A percentile compares a stretch with the other conserved stretches of the same genome.
These are phyloP conservation scores for Danio choprae DNA, from an alignment of 2,797 vertebrate species.

Conservation along the genomic window DNA sequence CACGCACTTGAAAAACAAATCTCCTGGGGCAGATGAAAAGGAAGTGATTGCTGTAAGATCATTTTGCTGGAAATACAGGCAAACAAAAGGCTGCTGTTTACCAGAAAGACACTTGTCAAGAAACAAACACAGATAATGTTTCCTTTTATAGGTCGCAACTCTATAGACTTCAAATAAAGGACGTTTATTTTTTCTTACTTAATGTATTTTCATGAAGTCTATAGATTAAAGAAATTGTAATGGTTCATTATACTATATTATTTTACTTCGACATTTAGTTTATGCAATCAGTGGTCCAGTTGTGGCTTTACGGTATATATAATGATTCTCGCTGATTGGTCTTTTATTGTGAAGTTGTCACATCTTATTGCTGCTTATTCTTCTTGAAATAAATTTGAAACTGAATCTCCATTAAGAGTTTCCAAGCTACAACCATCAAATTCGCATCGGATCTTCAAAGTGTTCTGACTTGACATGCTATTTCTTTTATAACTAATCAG, in stretches of 20 bases:
- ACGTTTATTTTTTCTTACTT: neutral
- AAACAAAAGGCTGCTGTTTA: slow-evolving; percentile 31
- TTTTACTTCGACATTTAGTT: neutral
- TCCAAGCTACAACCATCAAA: no score
- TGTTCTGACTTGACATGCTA: no score
- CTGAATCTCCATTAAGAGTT: no score
- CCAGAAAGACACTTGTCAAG: slow-evolving; percentile 6
- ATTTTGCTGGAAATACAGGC: slow-evolving; percentile 23
- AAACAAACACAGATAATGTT: slow-evolving; percentile 16
- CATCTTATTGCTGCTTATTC: no score
- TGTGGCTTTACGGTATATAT: neutral
- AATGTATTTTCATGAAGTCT: neutral
- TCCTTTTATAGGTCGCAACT: neutral
- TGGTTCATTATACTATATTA: neutral
- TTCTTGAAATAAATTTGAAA: no score
- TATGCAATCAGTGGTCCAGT: neutral
- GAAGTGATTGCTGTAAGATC: slow-evolving; percentile 64
- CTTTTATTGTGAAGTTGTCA: neutral
- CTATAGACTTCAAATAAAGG: neutral
- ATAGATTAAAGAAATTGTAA: neutral
- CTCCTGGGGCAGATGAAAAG: slow-evolving; percentile 71
- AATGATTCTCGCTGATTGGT: neutral
- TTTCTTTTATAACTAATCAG: no score
- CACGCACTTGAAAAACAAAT: slow-evolving; percentile 60
- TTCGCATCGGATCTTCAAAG: no score